phyloP scores from a whole-genome alignment of 2,888 invertebrate species.

The Cosmorhoe ocellata region DNA sequence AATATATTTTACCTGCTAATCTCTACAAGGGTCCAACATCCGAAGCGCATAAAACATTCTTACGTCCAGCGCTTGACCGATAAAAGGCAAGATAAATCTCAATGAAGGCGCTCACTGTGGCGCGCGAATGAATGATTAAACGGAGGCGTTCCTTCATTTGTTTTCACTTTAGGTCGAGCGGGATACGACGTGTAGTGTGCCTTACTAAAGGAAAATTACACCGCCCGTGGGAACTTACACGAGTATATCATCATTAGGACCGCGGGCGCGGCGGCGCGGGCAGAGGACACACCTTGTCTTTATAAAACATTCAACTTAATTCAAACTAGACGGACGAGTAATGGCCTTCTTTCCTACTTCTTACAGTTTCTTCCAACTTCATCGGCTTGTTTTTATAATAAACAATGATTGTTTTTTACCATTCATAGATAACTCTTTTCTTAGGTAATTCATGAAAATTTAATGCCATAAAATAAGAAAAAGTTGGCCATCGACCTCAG shows the following conservation, averaged over 20 bases:
- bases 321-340: slow-evolving; percentile 68
- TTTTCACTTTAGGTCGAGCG: slow-evolving; percentile 75
- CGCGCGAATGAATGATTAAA: slow-evolving; percentile 76
- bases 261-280: slow-evolving; percentile 39
- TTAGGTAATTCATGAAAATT: too few relatives aligned
- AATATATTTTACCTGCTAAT: slow-evolving; percentile 31
- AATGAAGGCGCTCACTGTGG: slow-evolving; percentile 60
- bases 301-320: slow-evolving; percentile 78
- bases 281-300: slow-evolving; percentile 68
- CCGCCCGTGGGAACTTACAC: slow-evolving; percentile 66
- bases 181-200: slow-evolving; percentile 59
- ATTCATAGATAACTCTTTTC: too few relatives aligned
- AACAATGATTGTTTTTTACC: too few relatives aligned
- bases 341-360: slow-evolving; percentile 38
- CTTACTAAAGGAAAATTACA: slow-evolving; percentile 75
- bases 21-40: slow-evolving; percentile 29
- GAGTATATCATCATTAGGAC: slow-evolving; percentile 77
- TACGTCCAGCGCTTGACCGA: slow-evolving; percentile 48
- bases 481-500: too few relatives aligned
- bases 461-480: too few relatives aligned
- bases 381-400: neutral
- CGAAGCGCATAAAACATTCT: slow-evolving; percentile 28
- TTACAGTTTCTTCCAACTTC: slow-evolving; percentile 25
- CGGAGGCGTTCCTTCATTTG: slow-evolving; percentile 73
- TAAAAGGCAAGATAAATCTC: slow-evolving; percentile 70